Conservation (phyloP, 2,888 invertebrate genomes). For the Dyspetes luteomarginatus region DNA sequence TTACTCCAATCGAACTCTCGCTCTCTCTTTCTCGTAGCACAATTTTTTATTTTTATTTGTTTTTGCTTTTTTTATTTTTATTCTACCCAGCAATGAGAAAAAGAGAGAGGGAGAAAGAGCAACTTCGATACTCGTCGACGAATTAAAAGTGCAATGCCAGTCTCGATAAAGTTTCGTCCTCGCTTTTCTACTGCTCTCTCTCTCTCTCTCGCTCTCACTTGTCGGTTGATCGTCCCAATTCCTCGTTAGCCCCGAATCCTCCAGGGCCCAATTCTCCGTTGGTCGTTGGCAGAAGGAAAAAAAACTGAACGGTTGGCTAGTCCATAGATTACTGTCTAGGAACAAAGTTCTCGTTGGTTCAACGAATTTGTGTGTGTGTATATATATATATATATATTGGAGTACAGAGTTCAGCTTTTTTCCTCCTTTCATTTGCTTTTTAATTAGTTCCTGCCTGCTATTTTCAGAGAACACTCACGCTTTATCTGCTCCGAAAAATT, state of each 20-base stretch:
- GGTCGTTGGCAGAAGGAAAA: constrained; percentile 3
- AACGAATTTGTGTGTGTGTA: constrained; percentile 6
- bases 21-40: constrained; percentile 31
- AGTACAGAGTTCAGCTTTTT: constrained; percentile 13
- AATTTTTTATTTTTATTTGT: constrained; percentile 12
- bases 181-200: neutral
- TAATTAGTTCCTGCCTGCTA: constrained; percentile 41
- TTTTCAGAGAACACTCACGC: constrained; percentile 9
- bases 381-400: neutral
- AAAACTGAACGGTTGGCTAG: neutral
- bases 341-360: constrained; percentile 36
- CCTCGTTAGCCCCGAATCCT: constrained; percentile 47
- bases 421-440: constrained; percentile 34
- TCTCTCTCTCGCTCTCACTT: neutral
- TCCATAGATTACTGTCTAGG: constrained; percentile 29
- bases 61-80: constrained; percentile 23
- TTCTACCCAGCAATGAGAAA: constrained; percentile 16
- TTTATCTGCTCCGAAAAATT: constrained; percentile 13
- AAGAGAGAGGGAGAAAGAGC: constrained; percentile 2
- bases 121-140: constrained; percentile 47
- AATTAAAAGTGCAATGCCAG: constrained; percentile 51
- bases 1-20: constrained; percentile 7
- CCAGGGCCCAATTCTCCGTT: constrained; percentile 41
- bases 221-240: constrained; percentile 28
- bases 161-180: constrained; percentile 48